phyloP scores from a whole-genome alignment of 2,888 invertebrate genomes.

The Napeogenes sylphis region DNA sequence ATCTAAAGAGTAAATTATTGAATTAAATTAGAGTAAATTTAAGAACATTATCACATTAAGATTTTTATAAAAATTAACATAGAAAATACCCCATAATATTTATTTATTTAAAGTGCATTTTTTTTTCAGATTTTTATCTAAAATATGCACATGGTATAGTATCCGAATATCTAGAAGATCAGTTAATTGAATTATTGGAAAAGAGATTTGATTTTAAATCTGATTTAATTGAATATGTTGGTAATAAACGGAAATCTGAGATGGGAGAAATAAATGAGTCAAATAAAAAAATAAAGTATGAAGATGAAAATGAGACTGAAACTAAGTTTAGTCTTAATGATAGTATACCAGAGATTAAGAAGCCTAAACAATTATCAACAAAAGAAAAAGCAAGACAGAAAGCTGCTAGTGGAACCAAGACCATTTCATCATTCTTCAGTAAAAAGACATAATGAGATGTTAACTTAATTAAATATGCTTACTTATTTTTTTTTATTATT shows the following conservation, averaged over 20 bases:
- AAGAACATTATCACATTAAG: no score
- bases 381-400: slow-evolving; percentile 87
- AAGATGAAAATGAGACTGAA: slow-evolving; percentile 48
- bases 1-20: no score
- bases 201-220: slow-evolving; percentile 81
- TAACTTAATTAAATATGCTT: slow-evolving; percentile 5
- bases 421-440: slow-evolving; percentile 87
- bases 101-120: no score
- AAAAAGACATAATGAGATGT: slow-evolving; percentile 67
- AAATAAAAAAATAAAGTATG: slow-evolving; percentile 62
- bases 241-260: slow-evolving; percentile 76
- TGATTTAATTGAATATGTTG: slow-evolving; percentile 70
- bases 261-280: slow-evolving; percentile 46
- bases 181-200: slow-evolving; percentile 80
- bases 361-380: slow-evolving; percentile 76
- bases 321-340: slow-evolving; percentile 55
- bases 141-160: slow-evolving; percentile 88
- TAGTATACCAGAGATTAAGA: slow-evolving; percentile 58
- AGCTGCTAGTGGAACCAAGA: slow-evolving; percentile 88
- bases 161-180: slow-evolving; percentile 86
- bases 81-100: no score
- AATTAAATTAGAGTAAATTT: no score
- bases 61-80: no score
- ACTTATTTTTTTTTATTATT: slow-evolving; percentile 1
- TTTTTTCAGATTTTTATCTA: slow-evolving; percentile 78